These are phyloP conservation scores for Mixornis gularis DNA, from an alignment of 2,113 vertebrate species.

Conservation along the genomic window DNA sequence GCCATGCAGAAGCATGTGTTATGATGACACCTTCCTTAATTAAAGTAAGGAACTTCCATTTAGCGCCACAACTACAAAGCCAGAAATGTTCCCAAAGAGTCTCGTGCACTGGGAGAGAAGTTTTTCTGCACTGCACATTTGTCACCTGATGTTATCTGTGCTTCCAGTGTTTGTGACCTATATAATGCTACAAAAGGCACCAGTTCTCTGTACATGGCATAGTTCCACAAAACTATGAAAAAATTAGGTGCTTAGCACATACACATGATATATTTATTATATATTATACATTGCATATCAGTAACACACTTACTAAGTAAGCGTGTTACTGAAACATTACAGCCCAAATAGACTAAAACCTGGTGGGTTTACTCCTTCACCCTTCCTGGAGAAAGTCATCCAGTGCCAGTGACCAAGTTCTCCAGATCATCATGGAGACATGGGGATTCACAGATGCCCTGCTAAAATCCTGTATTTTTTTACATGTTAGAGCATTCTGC, in stretches of 20 bases:
- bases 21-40: constrained; percentile 33
- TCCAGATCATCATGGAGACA: background rate
- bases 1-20: background rate
- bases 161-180: background rate
- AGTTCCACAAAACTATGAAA: background rate
- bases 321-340: background rate
- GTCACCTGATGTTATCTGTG: accelerated
- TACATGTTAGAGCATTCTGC: background rate
- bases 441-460: accelerated
- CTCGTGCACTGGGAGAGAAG: background rate
- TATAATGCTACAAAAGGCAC: background rate
- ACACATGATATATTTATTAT: background rate
- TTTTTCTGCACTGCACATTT: background rate
- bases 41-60: background rate
- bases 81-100: background rate
- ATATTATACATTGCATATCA: background rate
- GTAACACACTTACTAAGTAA: background rate
- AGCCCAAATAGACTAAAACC: background rate
- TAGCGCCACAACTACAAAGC: background rate
- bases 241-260: background rate
- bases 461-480: background rate
- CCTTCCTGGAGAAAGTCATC: background rate
- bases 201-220: background rate
- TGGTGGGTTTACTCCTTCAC: background rate
- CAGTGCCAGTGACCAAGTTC: background rate